Evolutionary conservation across 2,888 invertebrate species (phyloP), one percentile per base, ranked within the genome.

Genomic region (Melanophora roralis): DNA sequence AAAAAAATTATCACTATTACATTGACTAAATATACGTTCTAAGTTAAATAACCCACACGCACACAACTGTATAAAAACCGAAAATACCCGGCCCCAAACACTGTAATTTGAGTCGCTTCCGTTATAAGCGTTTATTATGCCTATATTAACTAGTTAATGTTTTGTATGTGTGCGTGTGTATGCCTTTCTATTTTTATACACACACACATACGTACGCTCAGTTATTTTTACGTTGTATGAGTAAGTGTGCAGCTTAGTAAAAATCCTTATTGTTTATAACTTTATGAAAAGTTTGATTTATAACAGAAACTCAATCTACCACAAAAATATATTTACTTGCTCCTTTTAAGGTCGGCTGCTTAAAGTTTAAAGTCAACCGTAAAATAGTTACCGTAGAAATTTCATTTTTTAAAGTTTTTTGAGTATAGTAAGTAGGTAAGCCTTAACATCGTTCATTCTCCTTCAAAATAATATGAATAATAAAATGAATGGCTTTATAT

Each of bases 211-310:
- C n/a, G n/a, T n/a, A n/a, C n/a, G n/a, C n/a, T n/a, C n/a, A n/a
- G n/a, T n/a, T n/a, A n/a, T n/a, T n/a, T n/a, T n/a, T n/a, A n/a
- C n/a, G n/a, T n/a, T n/a, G n/a, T n/a, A n/a, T n/a, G n/a, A n/a
- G n/a, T 49, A 5, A 27, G 12, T 14, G 14, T 32, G 2, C 43
- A 62, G 49, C n/a, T 67, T 62, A 62, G 55, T 62, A 59, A 84
- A 75, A 83, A 85, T 82, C 86, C 83, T 86, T 88, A 87, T 87
- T 88, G 87, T 86, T 85, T 85, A 85, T 85, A 88, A 85, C 85
- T 85, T 85, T 84, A 85, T 86, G 85, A 86, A 86, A 86, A 88
- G 85, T 84, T 87, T 87, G 88, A 87, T 88, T 87, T 87, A 88
- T 86, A 84, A 83, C 85, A 81, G 79, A 68, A 80, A 80, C 65